Evolutionary conservation across 2,888 invertebrate genomes (phyloP).

Genomic region (Ormyrus pomaceus): DNA sequence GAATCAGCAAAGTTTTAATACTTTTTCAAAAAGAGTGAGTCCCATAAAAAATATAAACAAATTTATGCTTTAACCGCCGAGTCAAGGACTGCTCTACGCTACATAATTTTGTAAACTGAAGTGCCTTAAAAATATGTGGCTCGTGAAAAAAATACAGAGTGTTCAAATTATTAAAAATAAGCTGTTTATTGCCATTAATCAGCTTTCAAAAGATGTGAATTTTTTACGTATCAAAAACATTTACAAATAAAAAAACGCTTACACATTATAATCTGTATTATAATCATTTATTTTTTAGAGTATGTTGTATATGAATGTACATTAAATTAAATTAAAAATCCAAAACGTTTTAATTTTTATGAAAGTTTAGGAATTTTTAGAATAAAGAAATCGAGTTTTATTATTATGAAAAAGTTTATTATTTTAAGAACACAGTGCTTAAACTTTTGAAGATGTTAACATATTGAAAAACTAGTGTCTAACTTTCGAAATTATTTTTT

Average conservation of each 20-base stretch:
- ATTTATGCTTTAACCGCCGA: no score
- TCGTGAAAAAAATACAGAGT: constrained; percentile 54
- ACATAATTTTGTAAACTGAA: constrained; percentile 46
- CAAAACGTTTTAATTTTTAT: not conserved
- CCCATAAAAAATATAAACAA: no score
- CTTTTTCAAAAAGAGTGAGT: no score
- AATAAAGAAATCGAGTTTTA: constrained; percentile 8
- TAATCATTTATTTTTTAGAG: constrained; percentile 43
- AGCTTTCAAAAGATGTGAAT: constrained; percentile 40
- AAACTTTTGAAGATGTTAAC: constrained; percentile 41
- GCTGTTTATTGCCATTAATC: constrained; percentile 37
- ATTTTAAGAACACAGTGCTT: constrained; percentile 54
- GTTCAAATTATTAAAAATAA: constrained; percentile 50
- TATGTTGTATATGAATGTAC: constrained; percentile 36
- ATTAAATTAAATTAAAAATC: constrained; percentile 17
- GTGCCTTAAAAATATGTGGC: constrained; percentile 56
- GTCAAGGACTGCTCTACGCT: no score
- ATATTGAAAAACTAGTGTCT: constrained; percentile 47
- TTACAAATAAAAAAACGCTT: constrained; percentile 47
- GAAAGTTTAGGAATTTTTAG: not conserved
- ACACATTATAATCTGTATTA: constrained; percentile 31
- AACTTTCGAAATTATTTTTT: constrained; percentile 34
- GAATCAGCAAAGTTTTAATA: no score
- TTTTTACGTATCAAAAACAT: constrained; percentile 45
- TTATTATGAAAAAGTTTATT: constrained; percentile 53